Conservation (phyloP, 2,888 invertebrate species). For the Himalopsyche japonica region DNA sequence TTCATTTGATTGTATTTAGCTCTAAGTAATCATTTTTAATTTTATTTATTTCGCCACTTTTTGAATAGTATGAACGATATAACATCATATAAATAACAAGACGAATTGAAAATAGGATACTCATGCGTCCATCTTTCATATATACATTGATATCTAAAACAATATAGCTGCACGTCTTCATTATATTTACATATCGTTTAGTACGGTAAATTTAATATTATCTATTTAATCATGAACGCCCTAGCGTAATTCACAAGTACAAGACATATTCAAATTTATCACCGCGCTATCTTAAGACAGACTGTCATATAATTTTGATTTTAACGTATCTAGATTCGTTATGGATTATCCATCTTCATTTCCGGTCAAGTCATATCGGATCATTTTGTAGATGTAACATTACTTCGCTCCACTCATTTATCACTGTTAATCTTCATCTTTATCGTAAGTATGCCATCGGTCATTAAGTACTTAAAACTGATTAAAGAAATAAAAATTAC, state of each 20-base stretch:
- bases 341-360: slow-evolving; percentile 18
- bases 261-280: slow-evolving; percentile 17
- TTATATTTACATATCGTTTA: not conserved
- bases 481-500: too few species aligned
- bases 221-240: not conserved
- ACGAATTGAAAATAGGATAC: too few species aligned
- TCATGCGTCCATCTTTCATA: too few species aligned
- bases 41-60: too few species aligned
- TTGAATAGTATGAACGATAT: too few species aligned
- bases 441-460: not conserved
- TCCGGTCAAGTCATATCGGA: not conserved
- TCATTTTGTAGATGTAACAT: not conserved
- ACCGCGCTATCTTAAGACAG: slow-evolving; percentile 15
- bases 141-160: too few species aligned
- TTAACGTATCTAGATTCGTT: slow-evolving; percentile 15
- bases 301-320: slow-evolving; percentile 10
- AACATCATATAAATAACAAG: too few species aligned
- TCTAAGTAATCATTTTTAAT: too few species aligned
- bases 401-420: not conserved
- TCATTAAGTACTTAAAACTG: not conserved
- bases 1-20: too few species aligned
- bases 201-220: not conserved
- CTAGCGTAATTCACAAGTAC: not conserved
- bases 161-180: too few species aligned
- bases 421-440: not conserved